These are phyloP conservation scores for Penaeus japonicus DNA, from an alignment of 1,140 invertebrate species.

Conservation along the genomic window DNA sequence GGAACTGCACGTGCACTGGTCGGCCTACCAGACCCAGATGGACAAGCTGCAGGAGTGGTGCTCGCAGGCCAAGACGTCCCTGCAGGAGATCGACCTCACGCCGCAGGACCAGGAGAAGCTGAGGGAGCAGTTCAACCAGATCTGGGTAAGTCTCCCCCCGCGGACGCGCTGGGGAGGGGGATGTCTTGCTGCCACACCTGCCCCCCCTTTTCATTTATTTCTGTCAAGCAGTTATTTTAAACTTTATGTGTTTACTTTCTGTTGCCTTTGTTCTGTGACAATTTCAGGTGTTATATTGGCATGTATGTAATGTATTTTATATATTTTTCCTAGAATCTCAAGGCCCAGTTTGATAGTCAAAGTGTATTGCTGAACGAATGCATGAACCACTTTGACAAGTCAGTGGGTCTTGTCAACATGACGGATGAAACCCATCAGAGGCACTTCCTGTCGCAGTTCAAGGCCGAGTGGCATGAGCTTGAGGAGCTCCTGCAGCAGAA, in stretches of 20 bases:
- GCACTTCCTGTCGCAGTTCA: constrained; percentile 77
- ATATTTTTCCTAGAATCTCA: constrained; percentile 72
- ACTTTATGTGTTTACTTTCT: neutral
- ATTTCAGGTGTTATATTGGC: neutral
- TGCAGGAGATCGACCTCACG: constrained; percentile 45
- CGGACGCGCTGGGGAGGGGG: too few species aligned
- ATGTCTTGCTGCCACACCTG: too few species aligned
- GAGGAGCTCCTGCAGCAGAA: constrained; percentile 60
- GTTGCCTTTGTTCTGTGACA: neutral
- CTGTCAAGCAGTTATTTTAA: neutral
- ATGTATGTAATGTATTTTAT: constrained; percentile 38
- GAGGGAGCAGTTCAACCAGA: constrained; percentile 58
- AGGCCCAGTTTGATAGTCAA: constrained; percentile 86
- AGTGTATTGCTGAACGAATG: constrained; percentile 79
- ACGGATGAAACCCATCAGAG: constrained; percentile 82
- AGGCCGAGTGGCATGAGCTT: constrained; percentile 78
- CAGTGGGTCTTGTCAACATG: constrained; percentile 77
- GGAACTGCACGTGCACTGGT: constrained; percentile 58
- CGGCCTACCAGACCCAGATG: constrained; percentile 57
- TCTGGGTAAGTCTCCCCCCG: constrained; percentile 50
- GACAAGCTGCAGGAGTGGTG: constrained; percentile 59
- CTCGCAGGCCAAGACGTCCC: constrained; percentile 46
- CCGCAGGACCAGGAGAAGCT: constrained; percentile 46
- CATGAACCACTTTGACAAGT: constrained; percentile 76
- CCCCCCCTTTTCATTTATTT: neutral